Conservation (phyloP, 2,113 vertebrate species). For the Puntigrus tetrazona region DNA sequence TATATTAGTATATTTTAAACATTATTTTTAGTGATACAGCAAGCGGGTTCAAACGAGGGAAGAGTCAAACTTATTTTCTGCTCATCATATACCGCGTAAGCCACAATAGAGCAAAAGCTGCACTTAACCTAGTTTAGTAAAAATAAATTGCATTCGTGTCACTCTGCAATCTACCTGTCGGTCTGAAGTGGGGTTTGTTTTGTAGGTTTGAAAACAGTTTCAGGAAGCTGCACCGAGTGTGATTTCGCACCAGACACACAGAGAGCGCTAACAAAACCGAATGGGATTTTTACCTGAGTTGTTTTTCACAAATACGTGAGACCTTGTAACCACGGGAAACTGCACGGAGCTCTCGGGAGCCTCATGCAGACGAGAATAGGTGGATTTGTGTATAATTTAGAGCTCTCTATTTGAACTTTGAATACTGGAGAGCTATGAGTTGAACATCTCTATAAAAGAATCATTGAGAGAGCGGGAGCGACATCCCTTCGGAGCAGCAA, state of each 20-base stretch:
- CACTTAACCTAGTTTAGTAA: not conserved
- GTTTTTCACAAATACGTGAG: conserved; percentile 12
- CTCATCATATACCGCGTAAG: not conserved
- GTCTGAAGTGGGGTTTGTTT: not conserved
- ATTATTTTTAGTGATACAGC: not conserved
- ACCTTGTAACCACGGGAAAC: not conserved
- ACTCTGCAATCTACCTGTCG: not conserved
- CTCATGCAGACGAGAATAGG: not conserved
- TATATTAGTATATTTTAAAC: not conserved
- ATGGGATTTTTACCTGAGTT: not conserved
- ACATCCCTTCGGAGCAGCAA: not conserved
- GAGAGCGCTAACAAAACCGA: conserved; percentile 11
- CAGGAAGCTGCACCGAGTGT: not conserved
- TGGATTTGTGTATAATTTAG: conserved; percentile 3
- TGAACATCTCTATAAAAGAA: conserved; percentile 12
- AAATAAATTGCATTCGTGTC: not conserved
- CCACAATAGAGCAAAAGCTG: not conserved
- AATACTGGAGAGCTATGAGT: not conserved
- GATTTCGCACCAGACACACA: not conserved
- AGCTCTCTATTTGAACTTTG: not conserved
- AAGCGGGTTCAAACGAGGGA: not conserved
- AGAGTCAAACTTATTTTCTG: not conserved
- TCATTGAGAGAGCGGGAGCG: not conserved
- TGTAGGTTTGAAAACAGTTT: conserved; percentile 24
- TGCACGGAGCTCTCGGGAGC: not conserved